Evolutionary conservation across 2,113 vertebrate genomes (phyloP), one percentile per base, ranked within the genome.

Genomic region (Saccopteryx leptura): DNA sequence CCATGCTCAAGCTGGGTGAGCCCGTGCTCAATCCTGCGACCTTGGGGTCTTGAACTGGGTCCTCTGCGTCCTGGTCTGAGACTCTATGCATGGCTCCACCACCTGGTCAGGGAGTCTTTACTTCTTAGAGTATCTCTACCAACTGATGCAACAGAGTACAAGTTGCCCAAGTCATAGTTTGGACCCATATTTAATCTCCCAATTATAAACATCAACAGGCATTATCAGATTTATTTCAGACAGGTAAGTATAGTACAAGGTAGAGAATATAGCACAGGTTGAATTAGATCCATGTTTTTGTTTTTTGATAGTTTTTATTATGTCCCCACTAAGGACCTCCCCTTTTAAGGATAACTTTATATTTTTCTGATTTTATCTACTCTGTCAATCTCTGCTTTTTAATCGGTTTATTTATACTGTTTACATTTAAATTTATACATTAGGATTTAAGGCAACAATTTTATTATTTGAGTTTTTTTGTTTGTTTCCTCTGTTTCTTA

Each of bases 271-370:
- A 54, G 21, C 7, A 61, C 4, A 54, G 39, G 93, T 78, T 52
- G 2, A 1, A 58, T 82, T 60, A 58, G 18, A 69, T 23, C 3
- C 0, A 0, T 50, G 14, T 21, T 54, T 21, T 23, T 33, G 13
- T 17, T 66, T 39, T 1, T 1, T 33, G 58, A 28, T 0, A 1
- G 68, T 46, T 65, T 48, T 74, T 74, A 54, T 63, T 52, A 71
- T 90, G 24, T 28, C 28, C 13, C 1, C 0, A 2, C 6, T 58
- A 52, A 80, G 7, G 21, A 48, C 9, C 7, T 14, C n/a, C 28
- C 7, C 4, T n/a, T 26, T 61, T 33, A 81, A 91, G 7, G 48
- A 31, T 5, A 52, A 31, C 1, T 56, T 94, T 26, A 3, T 54
- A 52, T 61, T 93, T 83, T 39, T 39, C 39, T 39, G 39, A 39